A percentile compares a stretch with the other conserved stretches of the same genome.
These are phyloP conservation scores for Phrynosoma blainvillii DNA, from an alignment of 2,113 vertebrate species.

Conservation along the genomic window DNA sequence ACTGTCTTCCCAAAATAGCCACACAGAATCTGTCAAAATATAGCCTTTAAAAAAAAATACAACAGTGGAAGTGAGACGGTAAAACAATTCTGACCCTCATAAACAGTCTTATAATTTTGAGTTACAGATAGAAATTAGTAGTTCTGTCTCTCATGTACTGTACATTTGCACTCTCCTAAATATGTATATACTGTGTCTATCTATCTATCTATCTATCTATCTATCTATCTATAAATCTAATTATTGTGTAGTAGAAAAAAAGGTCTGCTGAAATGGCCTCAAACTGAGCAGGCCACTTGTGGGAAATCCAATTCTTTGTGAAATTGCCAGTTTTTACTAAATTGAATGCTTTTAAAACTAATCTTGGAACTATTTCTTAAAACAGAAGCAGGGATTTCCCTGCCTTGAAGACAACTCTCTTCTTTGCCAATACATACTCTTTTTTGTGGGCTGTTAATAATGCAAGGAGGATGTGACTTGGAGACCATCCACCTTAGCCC, in stretches of 20 bases:
- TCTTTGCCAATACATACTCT: neutral
- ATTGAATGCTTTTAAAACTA: neutral
- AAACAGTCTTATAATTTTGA: neutral
- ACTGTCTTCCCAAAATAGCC: neutral
- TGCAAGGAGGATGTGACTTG: neutral
- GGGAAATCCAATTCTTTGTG: neutral
- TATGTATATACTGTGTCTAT: too few species aligned
- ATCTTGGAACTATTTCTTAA: neutral
- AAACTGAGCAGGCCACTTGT: neutral
- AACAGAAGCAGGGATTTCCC: neutral
- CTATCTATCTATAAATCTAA: neutral
- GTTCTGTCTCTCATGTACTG: neutral
- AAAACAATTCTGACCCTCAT: too few species aligned
- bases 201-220: too few species aligned
- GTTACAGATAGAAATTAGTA: neutral
- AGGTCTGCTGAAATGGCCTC: neutral
- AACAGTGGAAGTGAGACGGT: too few species aligned
- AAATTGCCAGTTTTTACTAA: neutral
- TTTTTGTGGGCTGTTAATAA: neutral
- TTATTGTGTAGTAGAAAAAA: neutral
- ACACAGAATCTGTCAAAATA: neutral
- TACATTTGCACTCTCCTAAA: neutral
- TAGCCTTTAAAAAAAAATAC: neutral
- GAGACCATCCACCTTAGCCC: neutral
- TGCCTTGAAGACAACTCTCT: neutral